A percentile compares a stretch with the other conserved stretches of the same genome.
Evolutionary conservation across 1,140 invertebrate species (phyloP).

Genomic region (Ganaspis sp.): DNA sequence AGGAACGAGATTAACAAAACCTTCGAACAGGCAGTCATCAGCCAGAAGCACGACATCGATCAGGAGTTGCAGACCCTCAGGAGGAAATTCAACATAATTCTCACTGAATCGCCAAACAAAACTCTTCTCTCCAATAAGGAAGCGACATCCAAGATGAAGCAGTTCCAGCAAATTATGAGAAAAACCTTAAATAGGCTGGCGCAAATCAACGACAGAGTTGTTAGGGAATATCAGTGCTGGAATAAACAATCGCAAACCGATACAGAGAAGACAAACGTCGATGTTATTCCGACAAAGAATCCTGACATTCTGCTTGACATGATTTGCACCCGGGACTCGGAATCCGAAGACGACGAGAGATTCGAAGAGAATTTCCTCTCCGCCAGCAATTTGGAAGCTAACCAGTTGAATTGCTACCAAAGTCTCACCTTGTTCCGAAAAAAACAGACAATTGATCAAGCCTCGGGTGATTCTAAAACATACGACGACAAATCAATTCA

Average conservation of each 20-base stretch:
- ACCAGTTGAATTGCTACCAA: constrained; percentile 45
- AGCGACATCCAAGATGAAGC: constrained; percentile 30
- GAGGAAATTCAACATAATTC: constrained; percentile 31
- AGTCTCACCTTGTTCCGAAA: constrained; percentile 56
- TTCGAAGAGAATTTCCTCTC: not conserved
- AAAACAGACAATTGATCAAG: constrained; percentile 47
- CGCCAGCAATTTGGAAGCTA: constrained; percentile 7
- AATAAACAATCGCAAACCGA: constrained; percentile 31
- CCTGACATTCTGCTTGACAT: constrained; percentile 64
- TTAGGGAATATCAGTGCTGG: constrained; percentile 57
- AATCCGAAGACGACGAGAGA: constrained; percentile 51
- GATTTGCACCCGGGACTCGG: constrained; percentile 67
- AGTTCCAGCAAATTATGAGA: constrained; percentile 54
- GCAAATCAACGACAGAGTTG: constrained; percentile 61
- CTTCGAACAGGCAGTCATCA: constrained; percentile 16
- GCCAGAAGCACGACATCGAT: constrained; percentile 33
- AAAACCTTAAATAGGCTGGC: constrained; percentile 56
- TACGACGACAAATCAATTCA: constrained; percentile 58
- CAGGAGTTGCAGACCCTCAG: constrained; percentile 29
- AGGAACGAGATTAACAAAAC: not conserved
- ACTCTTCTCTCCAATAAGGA: constrained; percentile 7
- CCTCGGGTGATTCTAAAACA: constrained; percentile 47
- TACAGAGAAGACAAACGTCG: not conserved
- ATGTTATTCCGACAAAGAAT: not conserved
- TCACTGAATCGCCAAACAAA: not conserved